phyloP scores from a whole-genome alignment of 2,113 vertebrate species.

The Pachypanchax playfairii region DNA sequence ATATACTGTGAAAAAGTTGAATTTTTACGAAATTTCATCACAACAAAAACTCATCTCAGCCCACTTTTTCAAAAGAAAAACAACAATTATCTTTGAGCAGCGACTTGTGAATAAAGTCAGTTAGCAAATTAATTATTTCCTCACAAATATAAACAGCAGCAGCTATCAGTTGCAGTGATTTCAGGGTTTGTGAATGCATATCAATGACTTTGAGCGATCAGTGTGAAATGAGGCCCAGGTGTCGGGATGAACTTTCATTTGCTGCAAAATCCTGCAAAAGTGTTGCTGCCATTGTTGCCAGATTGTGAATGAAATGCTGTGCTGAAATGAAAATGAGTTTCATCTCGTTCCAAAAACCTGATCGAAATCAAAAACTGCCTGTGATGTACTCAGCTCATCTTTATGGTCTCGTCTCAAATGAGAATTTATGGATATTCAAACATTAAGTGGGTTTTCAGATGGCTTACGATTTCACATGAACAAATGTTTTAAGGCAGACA shows the following conservation, averaged over 20 bases:
- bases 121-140: slow-evolving; percentile 8
- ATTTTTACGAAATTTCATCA: too few relatives aligned
- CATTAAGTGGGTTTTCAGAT: neutral
- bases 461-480: neutral
- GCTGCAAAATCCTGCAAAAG: neutral
- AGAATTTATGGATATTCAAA: neutral
- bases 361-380: neutral
- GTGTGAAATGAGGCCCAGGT: slow-evolving; percentile 9
- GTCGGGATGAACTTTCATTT: neutral
- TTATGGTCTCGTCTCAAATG: neutral
- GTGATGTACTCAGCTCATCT: too few relatives aligned
- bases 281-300: neutral
- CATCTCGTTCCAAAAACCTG: slow-evolving; percentile 2
- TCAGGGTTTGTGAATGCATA: slow-evolving; percentile 3
- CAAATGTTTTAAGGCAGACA: neutral
- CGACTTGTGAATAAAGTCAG: neutral
- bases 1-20: neutral
- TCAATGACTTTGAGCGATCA: neutral
- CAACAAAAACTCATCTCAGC: neutral
- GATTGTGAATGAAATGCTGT: neutral
- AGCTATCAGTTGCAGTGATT: slow-evolving; percentile 6
- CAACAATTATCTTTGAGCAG: neutral
- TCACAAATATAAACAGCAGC: slow-evolving; percentile 4
- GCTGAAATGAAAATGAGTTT: neutral
- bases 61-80: neutral